phyloP scores from a whole-genome alignment of 2,797 vertebrate species.

The Crax fasciolata region DNA sequence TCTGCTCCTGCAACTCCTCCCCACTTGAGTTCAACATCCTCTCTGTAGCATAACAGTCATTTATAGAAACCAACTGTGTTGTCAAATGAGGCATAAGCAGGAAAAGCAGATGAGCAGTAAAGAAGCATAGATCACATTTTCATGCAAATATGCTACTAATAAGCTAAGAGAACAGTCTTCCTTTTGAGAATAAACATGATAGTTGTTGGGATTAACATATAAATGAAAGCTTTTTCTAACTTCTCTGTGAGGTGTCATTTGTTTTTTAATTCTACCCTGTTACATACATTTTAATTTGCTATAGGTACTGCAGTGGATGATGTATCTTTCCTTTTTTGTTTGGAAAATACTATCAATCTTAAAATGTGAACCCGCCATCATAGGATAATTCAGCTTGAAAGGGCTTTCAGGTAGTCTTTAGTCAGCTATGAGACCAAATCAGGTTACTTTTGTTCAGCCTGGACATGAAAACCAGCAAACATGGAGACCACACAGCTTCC shows the following conservation, averaged over 20 bases:
- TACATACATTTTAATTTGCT: neutral
- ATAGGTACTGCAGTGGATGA: neutral
- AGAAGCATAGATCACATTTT: constrained; percentile 42
- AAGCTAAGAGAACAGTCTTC: neutral
- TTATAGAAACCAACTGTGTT: constrained; percentile 14
- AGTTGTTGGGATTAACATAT: constrained; percentile 33
- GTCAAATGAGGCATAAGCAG: constrained; percentile 39
- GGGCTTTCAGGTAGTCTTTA: neutral
- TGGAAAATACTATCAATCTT: neutral
- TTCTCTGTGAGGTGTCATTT: constrained; percentile 5
- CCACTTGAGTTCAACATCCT: neutral
- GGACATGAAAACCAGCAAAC: neutral
- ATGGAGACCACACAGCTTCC: neutral
- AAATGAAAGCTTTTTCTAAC: constrained; percentile 14
- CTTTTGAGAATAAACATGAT: constrained; percentile 15
- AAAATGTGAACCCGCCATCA: neutral
- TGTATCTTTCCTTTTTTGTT: neutral
- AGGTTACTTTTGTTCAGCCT: neutral
- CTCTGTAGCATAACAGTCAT: neutral
- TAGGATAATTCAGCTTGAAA: neutral
- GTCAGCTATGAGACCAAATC: neutral
- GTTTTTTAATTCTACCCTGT: neutral
- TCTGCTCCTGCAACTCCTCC: neutral
- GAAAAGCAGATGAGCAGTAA: constrained; percentile 37
- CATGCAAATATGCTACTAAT: constrained; percentile 47